Base-by-base conservation (phyloP, 1,140 invertebrate genomes). In the Diorhabda elongata region DNA sequence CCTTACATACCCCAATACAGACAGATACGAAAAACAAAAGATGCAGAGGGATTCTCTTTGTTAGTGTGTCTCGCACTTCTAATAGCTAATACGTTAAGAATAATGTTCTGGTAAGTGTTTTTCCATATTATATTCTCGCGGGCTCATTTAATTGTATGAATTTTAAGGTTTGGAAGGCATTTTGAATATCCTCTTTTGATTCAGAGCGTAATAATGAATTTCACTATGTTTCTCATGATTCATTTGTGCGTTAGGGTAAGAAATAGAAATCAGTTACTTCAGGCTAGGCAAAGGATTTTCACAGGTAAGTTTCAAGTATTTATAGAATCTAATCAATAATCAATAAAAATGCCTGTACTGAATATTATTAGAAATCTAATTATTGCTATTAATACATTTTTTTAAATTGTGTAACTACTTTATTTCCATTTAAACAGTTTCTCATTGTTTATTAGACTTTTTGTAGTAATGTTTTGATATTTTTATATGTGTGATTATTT, bases 171-270 rank as follows among this genome's bases (percentile, higher is more conserved):
- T 90, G 97, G 97, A 62, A 96, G 96, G 83, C 90, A 89, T 72
- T 99, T 96, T 87, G 97, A 99, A 84, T 83, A 93, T 78, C 96
- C 97, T 70, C 84, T 99, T 71, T 86, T 99, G 67, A 86, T 97
- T 64, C 98, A 99, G 87, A 98, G 96, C 85, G 88, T 99, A 79
- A 89, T 99, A 43, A 99, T 99, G 97, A 98, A 96, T 79, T 79
- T 92, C 44, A 92, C 95, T 71, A 99, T 99, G 98, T 88, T 99
- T 79, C 84, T 90, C 42, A 95, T 99, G 92, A 92, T 99, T 71
- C 91, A 96, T 82, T 84, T 99, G 9, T 99, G 97, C 85, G 92
- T 99, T 43, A 87, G 86, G 79, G 90, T 97, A 66, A 90, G 89
- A 76, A 91, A 92, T 80, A 92, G 91, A 81, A 93, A 90, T 78